These are phyloP conservation scores for Mus spretus DNA, from an alignment of 2,797 vertebrate species.

Conservation along the genomic window DNA sequence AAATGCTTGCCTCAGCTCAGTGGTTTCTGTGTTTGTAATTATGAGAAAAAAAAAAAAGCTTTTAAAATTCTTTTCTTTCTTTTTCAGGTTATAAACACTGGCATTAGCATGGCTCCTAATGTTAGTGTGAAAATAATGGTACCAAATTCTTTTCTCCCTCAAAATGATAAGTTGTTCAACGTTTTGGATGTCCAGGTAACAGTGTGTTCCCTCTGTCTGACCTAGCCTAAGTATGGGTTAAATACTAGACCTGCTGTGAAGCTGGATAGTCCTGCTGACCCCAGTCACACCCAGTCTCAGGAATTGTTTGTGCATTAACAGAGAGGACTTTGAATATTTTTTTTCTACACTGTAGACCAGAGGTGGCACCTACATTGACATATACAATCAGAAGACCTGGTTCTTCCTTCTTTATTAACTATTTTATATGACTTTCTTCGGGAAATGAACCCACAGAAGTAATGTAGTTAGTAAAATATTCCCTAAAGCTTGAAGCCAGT, in stretches of 20 bases:
- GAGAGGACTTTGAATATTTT: neutral
- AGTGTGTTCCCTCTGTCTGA: neutral
- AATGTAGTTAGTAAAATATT: neutral
- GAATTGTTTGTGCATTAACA: neutral
- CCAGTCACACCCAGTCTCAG: neutral
- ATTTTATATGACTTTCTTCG: neutral
- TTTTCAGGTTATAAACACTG: conserved; percentile 94
- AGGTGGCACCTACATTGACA: neutral
- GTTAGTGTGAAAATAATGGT: conserved; percentile 92
- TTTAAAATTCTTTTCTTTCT: conserved; percentile 48
- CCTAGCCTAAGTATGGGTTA: neutral
- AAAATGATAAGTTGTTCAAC: conserved; percentile 91
- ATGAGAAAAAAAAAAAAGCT: neutral
- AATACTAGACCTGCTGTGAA: neutral
- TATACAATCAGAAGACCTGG: neutral
- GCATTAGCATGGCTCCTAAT: conserved; percentile 93
- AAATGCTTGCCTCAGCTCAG: neutral
- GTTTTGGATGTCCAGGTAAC: conserved; percentile 93
- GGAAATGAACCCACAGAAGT: neutral
- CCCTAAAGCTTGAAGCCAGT: conserved; percentile 29
- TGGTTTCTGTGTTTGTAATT: neutral
- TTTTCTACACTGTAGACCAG: neutral
- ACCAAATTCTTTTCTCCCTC: conserved; percentile 93
- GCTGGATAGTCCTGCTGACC: neutral
- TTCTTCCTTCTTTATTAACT: neutral